phyloP scores from a whole-genome alignment of 1,140 invertebrate genomes.

The Heliconius congener region DNA sequence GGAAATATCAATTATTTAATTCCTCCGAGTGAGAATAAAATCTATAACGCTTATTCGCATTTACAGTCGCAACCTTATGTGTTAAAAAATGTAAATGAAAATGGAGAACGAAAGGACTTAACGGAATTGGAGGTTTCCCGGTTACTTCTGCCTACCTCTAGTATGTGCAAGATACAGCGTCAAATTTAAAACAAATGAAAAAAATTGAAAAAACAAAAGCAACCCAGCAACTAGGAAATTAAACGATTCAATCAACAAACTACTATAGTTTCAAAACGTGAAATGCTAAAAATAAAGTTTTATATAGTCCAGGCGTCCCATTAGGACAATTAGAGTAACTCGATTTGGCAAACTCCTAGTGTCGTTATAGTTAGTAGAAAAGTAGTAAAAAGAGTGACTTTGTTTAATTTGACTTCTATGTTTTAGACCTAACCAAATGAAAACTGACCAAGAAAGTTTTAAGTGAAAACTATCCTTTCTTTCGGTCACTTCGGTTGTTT shows the following conservation, averaged over 20 bases:
- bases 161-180: too few species aligned
- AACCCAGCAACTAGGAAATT: not conserved
- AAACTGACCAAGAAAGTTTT: conserved; percentile 33
- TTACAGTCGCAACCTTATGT: too few species aligned
- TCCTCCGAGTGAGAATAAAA: too few species aligned
- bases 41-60: too few species aligned
- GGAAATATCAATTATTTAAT: too few species aligned
- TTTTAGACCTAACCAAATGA: conserved; percentile 37
- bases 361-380: conserved; percentile 31
- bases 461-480: conserved; percentile 8
- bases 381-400: conserved; percentile 29
- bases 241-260: conserved; percentile 19
- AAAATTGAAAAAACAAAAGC: too few species aligned
- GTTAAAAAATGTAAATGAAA: too few species aligned
- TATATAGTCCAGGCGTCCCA: conserved; percentile 26
- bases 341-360: conserved; percentile 33
- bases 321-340: conserved; percentile 35
- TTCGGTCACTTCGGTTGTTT: not conserved
- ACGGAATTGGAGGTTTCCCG: too few species aligned
- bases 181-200: not conserved
- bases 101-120: too few species aligned
- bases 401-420: conserved; percentile 39
- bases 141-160: too few species aligned
- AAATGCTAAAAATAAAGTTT: conserved; percentile 28
- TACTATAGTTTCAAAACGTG: conserved; percentile 22